phyloP scores from a whole-genome alignment of 2,888 invertebrate species.

The Cynaeus angustus region DNA sequence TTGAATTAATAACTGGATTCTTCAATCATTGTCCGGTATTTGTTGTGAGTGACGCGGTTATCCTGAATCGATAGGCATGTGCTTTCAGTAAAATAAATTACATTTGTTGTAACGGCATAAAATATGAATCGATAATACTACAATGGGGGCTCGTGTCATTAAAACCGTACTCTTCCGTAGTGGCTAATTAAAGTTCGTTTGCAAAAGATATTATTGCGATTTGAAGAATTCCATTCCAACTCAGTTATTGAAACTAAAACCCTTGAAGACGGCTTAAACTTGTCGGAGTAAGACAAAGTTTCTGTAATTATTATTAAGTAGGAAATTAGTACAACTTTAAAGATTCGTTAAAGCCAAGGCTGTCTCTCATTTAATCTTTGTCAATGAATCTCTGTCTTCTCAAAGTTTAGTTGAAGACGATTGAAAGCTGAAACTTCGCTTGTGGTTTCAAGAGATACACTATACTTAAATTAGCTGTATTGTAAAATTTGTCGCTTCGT shows the following conservation, averaged over 20 bases:
- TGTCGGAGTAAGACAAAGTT: slow-evolving; percentile 18
- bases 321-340: slow-evolving; percentile 23
- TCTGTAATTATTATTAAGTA: slow-evolving; percentile 11
- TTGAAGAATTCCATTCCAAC: slow-evolving; percentile 4
- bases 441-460: too few relatives aligned
- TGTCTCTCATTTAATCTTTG: slow-evolving; percentile 8
- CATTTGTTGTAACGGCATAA: slow-evolving; percentile 45
- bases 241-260: slow-evolving; percentile 12
- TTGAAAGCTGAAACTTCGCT: background rate
- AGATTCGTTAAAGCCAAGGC: slow-evolving; percentile 14
- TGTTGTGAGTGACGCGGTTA: slow-evolving; percentile 54
- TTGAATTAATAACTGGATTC: slow-evolving; percentile 44
- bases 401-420: background rate
- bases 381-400: slow-evolving; percentile 10
- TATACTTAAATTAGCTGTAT: too few relatives aligned
- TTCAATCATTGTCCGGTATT: slow-evolving; percentile 51
- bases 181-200: slow-evolving; percentile 29
- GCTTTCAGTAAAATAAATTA: slow-evolving; percentile 53
- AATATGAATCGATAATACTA: slow-evolving; percentile 48
- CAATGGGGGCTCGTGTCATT: slow-evolving; percentile 30
- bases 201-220: slow-evolving; percentile 9
- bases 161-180: slow-evolving; percentile 29
- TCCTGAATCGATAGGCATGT: slow-evolving; percentile 52
- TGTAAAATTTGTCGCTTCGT: too few relatives aligned
- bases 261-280: slow-evolving; percentile 8